These are phyloP conservation scores for Tachuris rubrigastra DNA, from an alignment of 2,113 vertebrate species.

Conservation along the genomic window DNA sequence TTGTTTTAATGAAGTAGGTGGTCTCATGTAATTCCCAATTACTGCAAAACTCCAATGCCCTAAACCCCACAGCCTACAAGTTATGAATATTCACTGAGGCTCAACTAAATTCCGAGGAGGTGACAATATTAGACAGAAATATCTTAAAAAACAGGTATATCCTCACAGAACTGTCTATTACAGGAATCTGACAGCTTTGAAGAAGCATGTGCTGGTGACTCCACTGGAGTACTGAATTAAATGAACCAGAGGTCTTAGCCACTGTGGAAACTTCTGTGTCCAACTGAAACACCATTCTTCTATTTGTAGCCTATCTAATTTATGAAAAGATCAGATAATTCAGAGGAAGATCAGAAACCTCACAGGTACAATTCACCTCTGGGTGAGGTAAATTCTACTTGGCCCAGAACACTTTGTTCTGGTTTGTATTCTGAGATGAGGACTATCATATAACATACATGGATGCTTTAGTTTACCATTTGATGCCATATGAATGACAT, in stretches of 20 bases:
- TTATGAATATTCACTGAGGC: background rate
- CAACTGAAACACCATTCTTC: background rate
- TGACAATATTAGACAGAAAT: background rate
- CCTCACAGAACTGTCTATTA: background rate
- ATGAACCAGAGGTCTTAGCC: background rate
- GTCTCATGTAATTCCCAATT: constrained; percentile 26
- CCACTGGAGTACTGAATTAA: background rate
- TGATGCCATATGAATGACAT: background rate
- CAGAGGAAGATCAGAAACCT: background rate
- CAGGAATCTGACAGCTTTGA: background rate
- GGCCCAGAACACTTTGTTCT: background rate
- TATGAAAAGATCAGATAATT: background rate
- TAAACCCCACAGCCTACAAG: background rate
- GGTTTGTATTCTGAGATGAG: background rate
- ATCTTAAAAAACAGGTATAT: background rate
- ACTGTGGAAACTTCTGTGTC: background rate
- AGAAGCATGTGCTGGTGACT: background rate
- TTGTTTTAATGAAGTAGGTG: constrained; percentile 59
- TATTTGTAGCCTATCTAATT: background rate
- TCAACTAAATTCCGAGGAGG: background rate
- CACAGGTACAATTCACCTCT: background rate
- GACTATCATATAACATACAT: background rate
- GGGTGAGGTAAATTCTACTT: background rate
- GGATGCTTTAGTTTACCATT: background rate
- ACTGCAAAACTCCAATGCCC: background rate